Base-by-base conservation (phyloP, 2,888 invertebrate genomes). In the Clunio marinus region DNA sequence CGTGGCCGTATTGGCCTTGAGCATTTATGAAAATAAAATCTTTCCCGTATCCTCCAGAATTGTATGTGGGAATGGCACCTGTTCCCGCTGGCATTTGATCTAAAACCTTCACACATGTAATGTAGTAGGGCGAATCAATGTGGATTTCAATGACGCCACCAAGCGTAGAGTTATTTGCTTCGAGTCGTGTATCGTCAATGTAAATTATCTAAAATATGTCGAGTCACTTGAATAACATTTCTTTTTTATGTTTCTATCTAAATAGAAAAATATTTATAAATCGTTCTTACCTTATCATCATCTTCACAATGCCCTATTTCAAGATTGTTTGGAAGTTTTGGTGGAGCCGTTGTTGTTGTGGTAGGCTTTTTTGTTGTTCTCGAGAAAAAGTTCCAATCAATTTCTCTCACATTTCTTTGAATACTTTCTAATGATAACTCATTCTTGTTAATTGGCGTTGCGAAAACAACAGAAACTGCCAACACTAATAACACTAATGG, bases 151-250 rank as follows among this genome's bases (percentile, higher is more conserved):
- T 22, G 17, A 66, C 55, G 51, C 66, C 66, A 20, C 35, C 22
- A 51, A 66, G 66, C 15, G 66, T 66, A 24, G 66, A 51, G 28
- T 55, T 55, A 22, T 66, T 55, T 32, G 66, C 46, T 55, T 66
- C 51, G 10, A 66, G 17, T 20, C 35, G 15, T 27, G 55, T 66
- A 22, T 66, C 66, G 22, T 66, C 66, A 35, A 66, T 35, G 27
- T 66, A 66, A 22, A 66, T 51, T 24, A 66, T 10, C 66, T 66
- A 22, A 28, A 32, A 66, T 27, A 15, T 3, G 15, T n/a, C n/a
- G n/a, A n/a, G n/a, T n/a, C n/a, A n/a, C n/a, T n/a, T n/a, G n/a
- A n/a, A n/a, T n/a, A n/a, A n/a, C n/a, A n/a, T n/a, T n/a, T n/a
- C n/a, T n/a, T n/a, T n/a, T n/a, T n/a, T n/a, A n/a, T n/a, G n/a